Conservation (phyloP, 2,888 invertebrate genomes). For the Pseudococcus viburni region DNA sequence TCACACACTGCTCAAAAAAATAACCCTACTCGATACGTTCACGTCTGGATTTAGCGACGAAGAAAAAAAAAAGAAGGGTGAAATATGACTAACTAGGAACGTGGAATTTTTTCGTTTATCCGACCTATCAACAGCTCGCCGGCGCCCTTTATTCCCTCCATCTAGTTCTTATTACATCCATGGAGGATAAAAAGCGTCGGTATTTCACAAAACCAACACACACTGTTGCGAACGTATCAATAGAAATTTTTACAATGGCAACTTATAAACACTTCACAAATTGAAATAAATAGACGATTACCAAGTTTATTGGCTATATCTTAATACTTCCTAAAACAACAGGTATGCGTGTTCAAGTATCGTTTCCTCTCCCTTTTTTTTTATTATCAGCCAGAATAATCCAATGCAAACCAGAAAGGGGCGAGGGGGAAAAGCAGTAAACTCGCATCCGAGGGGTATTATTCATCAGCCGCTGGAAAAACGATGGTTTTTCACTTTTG, state of each 20-base stretch:
- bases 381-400: background rate
- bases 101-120: background rate
- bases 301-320: slow-evolving; percentile 8
- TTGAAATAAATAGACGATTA: slow-evolving; percentile 27
- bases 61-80: too few relatives aligned
- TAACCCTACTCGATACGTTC: too few relatives aligned
- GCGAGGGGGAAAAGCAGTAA: background rate
- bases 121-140: background rate
- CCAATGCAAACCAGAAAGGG: background rate
- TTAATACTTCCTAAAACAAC: slow-evolving; percentile 14
- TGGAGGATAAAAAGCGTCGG: background rate
- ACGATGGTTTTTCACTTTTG: too few relatives aligned
- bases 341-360: slow-evolving; percentile 31
- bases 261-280: slow-evolving; percentile 7
- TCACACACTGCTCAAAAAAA: too few relatives aligned
- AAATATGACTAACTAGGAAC: background rate
- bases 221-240: background rate
- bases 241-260: slow-evolving; percentile 4
- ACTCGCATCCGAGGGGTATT: too few relatives aligned
- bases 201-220: background rate
- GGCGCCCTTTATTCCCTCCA: background rate
- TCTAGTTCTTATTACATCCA: background rate
- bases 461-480: too few relatives aligned
- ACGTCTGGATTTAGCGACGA: too few relatives aligned
- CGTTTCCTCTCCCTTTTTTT: background rate